A percentile compares a stretch with the other conserved stretches of the same genome.
Evolutionary conservation across 1,140 invertebrate genomes (phyloP).

Genomic region (Lordiphosa stackelbergi): DNA sequence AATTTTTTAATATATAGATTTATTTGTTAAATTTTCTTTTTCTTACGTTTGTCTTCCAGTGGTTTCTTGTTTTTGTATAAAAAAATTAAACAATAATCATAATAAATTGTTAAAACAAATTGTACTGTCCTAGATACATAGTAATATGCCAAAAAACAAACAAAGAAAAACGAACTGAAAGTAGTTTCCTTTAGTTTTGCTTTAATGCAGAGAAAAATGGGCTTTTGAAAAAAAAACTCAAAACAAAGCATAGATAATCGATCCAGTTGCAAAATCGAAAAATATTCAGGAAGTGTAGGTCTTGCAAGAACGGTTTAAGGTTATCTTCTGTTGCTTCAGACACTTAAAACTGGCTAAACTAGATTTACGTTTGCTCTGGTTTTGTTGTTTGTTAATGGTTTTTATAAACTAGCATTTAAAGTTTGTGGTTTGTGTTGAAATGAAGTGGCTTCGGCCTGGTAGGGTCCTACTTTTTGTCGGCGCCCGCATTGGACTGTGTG

Average conservation of each 20-base stretch:
- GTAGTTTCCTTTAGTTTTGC: constrained; percentile 1
- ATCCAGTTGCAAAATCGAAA: neutral
- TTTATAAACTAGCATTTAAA: constrained; percentile 64
- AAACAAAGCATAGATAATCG: neutral
- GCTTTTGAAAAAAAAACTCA: too few species aligned
- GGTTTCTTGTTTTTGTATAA: constrained; percentile 43
- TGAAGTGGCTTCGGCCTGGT: constrained; percentile 23
- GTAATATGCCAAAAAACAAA: constrained; percentile 38
- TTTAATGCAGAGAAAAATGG: neutral
- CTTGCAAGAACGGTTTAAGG: constrained; percentile 19
- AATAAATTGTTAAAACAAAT: constrained; percentile 62
- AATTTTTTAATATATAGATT: constrained; percentile 53
- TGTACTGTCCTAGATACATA: constrained; percentile 65
- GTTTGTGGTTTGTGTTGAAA: constrained; percentile 26
- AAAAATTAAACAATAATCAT: constrained; percentile 64
- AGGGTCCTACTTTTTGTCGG: constrained; percentile 56
- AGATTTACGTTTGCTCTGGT: constrained; percentile 38
- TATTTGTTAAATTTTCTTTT: constrained; percentile 62
- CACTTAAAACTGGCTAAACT: constrained; percentile 62
- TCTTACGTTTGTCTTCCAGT: constrained; percentile 56
- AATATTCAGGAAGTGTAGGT: neutral
- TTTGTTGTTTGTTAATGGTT: constrained; percentile 25
- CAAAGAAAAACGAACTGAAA: constrained; percentile 27
- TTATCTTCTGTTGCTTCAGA: constrained; percentile 31
- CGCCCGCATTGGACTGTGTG: constrained; percentile 64